Percentiles rank a stretch among this genome's conserved stretches.
Evolutionary conservation across 2,888 invertebrate genomes (phyloP).

Genomic region (Ditula angustiorana): DNA sequence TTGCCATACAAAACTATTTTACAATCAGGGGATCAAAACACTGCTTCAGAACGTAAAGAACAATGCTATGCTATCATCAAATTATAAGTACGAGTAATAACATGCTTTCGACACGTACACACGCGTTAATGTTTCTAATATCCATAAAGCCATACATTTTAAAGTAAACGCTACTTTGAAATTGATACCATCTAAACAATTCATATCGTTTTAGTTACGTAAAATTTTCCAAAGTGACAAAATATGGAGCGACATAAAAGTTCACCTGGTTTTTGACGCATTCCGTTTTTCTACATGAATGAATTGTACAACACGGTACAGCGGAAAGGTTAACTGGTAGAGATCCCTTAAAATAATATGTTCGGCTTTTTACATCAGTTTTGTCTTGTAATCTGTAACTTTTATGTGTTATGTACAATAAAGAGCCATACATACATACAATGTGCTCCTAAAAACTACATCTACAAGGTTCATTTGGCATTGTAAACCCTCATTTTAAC

Average conservation of each 20-base stretch:
- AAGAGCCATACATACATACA: too few species aligned
- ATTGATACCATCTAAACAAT: not conserved
- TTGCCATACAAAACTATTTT: constrained; percentile 11
- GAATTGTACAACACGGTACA: too few species aligned
- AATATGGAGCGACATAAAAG: not conserved
- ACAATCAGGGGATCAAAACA: constrained; percentile 26
- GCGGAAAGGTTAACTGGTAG: too few species aligned
- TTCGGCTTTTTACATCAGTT: too few species aligned
- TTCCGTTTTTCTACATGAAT: not conserved
- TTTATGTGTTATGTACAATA: too few species aligned
- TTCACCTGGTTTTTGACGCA: not conserved
- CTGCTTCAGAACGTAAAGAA: constrained; percentile 16
- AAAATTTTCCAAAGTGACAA: not conserved
- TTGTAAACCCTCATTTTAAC: constrained; percentile 1
- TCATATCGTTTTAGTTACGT: not conserved
- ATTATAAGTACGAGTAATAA: constrained; percentile 10
- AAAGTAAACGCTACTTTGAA: not conserved
- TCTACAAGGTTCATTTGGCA: not conserved
- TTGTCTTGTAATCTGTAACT: too few species aligned
- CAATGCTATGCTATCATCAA: constrained; percentile 30
- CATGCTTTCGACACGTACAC: not conserved
- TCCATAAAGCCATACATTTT: not conserved
- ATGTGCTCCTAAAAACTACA: not conserved
- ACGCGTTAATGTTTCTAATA: not conserved
- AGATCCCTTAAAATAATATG: too few species aligned